Evolutionary conservation across 2,888 invertebrate genomes (phyloP), one percentile per base, ranked within the genome.

Genomic region (Athripsodes cinereus): DNA sequence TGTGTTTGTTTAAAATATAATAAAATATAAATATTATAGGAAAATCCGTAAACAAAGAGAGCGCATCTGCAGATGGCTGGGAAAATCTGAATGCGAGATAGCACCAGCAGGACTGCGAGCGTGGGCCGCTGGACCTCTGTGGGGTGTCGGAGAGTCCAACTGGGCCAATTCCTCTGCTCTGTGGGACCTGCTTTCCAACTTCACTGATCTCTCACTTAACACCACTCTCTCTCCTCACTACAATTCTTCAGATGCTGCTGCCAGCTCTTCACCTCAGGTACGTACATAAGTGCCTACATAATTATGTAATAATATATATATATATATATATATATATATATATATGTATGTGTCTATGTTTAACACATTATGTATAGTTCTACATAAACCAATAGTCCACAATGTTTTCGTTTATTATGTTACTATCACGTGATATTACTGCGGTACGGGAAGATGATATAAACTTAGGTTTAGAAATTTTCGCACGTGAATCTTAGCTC

Each of bases 21-120:
- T n/a, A n/a, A n/a, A n/a, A n/a, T n/a, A n/a, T n/a, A n/a, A 26
- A 6, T 26, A 10, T 26, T 26, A 26, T 26, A 87, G 87, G 90
- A 89, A 88, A 75, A 78, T 86, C 56, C 84, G 85, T 68, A 87
- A 82, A 70, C 82, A 88, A 70, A 84, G 85, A 63, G 89, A 90
- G 67, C 82, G 85, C 62, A 74, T 87, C 26, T 91, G 91, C 72
- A 26, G 50, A 5, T 55, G 50, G 55, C 50, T 55, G 22, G 55
- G 55, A 19, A 20, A 31, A 16, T 35, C 22, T 20, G 40, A 49
- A 18, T 55, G 53, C 10, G 55, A 75, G 8, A 70, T 72, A 49
- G 68, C 70, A 18, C 71, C 71, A 65, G 73, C 75, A 67, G 70
- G 74, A 52, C 69, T 72, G 59, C 19, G 35, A 8, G 55, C 75